Conservation (phyloP, 2,797 vertebrate species). For the Catamblyrhynchus diadema region DNA sequence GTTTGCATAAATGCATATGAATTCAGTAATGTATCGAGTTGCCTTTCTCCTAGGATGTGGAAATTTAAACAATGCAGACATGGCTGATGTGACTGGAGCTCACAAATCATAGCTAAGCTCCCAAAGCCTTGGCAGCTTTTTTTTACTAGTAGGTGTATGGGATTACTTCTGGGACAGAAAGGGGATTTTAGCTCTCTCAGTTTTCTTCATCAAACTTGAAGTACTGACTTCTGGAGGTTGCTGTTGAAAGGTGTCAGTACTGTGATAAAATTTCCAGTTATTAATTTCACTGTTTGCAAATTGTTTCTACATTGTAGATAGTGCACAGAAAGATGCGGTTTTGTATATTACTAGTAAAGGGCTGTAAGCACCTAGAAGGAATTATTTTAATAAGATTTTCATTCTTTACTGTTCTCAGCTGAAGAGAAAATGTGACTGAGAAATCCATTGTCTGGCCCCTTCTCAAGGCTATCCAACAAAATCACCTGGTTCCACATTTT, state of each 20-base stretch:
- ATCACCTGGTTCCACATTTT: background rate
- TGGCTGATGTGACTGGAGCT: slow-evolving; percentile 15
- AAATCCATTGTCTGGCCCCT: background rate
- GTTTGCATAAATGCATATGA: slow-evolving; percentile 7
- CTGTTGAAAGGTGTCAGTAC: background rate
- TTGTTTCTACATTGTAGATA: background rate
- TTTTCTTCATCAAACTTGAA: slow-evolving; percentile 22
- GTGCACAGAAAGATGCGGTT: background rate
- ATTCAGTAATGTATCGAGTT: background rate
- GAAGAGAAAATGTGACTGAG: background rate
- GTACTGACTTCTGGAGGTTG: background rate
- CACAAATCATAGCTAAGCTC: background rate
- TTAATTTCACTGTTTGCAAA: background rate
- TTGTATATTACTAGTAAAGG: background rate
- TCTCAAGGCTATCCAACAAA: background rate
- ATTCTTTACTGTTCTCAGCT: background rate
- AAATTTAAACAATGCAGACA: background rate
- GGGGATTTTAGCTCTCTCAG: background rate
- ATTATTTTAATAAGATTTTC: background rate
- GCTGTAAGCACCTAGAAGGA: background rate
- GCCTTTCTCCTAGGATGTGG: background rate
- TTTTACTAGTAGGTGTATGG: slow-evolving; percentile 16
- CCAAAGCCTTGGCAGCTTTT: background rate
- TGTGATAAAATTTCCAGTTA: background rate
- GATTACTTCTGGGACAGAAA: slow-evolving; percentile 11